phyloP scores from a whole-genome alignment of 2,113 vertebrate genomes.

The Rutilus rutilus region DNA sequence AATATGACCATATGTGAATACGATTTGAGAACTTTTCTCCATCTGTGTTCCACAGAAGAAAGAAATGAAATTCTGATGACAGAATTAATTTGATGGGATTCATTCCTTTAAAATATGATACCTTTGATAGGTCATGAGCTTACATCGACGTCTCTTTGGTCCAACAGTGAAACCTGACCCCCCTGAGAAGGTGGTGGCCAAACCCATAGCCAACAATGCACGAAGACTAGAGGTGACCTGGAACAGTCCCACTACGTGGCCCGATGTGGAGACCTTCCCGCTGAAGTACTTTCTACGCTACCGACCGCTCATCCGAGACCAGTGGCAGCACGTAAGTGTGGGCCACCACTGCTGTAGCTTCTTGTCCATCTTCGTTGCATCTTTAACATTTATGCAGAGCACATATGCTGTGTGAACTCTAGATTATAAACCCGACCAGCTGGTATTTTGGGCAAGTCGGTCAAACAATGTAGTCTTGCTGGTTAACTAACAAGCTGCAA shows the following conservation, averaged over 20 bases:
- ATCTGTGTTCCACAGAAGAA: not conserved
- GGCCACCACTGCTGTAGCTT: not conserved
- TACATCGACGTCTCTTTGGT: constrained; percentile 38
- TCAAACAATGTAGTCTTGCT: not conserved
- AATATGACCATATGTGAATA: not conserved
- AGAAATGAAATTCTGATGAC: constrained; percentile 3
- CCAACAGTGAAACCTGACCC: constrained; percentile 94
- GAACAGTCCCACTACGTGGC: constrained; percentile 93
- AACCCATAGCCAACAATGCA: constrained; percentile 83
- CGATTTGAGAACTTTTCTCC: not conserved
- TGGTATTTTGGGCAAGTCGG: not conserved
- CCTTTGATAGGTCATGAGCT: not conserved
- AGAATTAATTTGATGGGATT: not conserved
- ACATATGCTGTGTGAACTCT: not conserved
- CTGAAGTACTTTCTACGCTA: constrained; percentile 97
- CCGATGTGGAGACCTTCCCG: constrained; percentile 90
- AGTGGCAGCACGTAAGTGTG: constrained; percentile 93
- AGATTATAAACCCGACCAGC: not conserved
- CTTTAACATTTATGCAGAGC: not conserved
- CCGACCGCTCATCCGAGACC: constrained; percentile 92
- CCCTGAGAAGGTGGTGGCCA: constrained; percentile 90
- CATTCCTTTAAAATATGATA: constrained; percentile 4
- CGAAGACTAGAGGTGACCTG: constrained; percentile 91
- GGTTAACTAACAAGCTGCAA: not conserved
- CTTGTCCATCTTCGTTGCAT: not conserved